These are phyloP conservation scores for Solea solea DNA, from an alignment of 2,113 vertebrate species.

Conservation along the genomic window DNA sequence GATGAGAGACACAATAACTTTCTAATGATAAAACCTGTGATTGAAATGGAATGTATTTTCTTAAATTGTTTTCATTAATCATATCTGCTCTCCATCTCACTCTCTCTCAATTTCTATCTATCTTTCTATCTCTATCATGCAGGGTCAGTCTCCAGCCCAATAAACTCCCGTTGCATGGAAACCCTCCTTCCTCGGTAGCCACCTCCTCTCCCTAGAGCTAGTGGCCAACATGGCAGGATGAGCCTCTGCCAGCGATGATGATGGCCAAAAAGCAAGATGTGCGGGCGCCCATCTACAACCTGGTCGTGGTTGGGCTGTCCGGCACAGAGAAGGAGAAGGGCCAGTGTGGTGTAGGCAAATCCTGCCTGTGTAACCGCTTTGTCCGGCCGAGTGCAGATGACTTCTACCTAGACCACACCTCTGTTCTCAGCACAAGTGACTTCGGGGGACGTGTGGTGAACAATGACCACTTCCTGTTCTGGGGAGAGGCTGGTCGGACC, in stretches of 20 bases:
- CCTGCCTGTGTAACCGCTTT: conserved; percentile 96
- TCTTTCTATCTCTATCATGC: conserved; percentile 39
- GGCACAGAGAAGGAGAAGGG: conserved; percentile 99
- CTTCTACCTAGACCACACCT: conserved; percentile 96
- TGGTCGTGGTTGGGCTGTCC: conserved; percentile 95
- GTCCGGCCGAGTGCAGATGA: conserved; percentile 94
- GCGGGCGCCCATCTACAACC: conserved; percentile 92
- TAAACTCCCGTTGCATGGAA: conserved; percentile 79
- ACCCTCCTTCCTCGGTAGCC: conserved; percentile 59
- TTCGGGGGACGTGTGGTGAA: conserved; percentile 97
- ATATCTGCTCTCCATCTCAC: conserved; percentile 21
- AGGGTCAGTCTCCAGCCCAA: conserved; percentile 58
- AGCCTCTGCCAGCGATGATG: conserved; percentile 85
- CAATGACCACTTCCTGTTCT: conserved; percentile 98
- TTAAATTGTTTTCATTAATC: conserved; percentile 43
- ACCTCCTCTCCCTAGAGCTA: conserved; percentile 72
- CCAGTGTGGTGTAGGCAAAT: conserved; percentile 95
- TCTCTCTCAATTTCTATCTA: no score
- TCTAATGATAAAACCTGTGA: conserved; percentile 38
- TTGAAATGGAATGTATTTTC: conserved; percentile 33
- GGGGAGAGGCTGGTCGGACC: conserved; percentile 90
- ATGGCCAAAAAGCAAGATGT: conserved; percentile 99
- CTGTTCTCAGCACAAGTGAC: conserved; percentile 97
- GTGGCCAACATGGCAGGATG: conserved; percentile 88
- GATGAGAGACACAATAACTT: conserved; percentile 34